Evolutionary conservation across 2,797 vertebrate genomes (phyloP).

Genomic region (Paratrypauchen microcephalus): DNA sequence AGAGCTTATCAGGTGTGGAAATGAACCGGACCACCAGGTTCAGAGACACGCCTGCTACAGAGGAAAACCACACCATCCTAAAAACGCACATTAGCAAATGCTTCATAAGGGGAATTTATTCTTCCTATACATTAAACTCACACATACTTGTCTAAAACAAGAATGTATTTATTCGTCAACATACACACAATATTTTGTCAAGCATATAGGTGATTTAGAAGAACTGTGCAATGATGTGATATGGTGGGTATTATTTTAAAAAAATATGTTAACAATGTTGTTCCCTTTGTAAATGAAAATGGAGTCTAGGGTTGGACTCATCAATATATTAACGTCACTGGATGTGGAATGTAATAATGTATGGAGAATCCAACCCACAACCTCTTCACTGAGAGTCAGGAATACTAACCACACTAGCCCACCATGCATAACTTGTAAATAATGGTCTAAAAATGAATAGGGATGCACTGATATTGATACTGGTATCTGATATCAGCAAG

Average conservation of each 20-base stretch:
- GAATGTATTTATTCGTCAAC: background rate
- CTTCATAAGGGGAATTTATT: background rate
- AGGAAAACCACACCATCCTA: constrained; percentile 40
- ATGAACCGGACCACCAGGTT: constrained; percentile 63
- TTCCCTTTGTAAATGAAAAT: too few species aligned
- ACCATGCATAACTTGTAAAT: background rate
- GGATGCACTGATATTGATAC: too few species aligned
- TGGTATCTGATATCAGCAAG: too few species aligned
- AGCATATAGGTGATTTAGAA: too few species aligned
- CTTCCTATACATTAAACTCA: background rate
- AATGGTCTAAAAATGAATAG: constrained; percentile 5
- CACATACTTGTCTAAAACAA: background rate
- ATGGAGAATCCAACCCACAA: background rate
- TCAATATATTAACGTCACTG: background rate
- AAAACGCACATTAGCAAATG: constrained; percentile 11
- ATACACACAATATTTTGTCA: too few species aligned
- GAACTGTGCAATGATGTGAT: too few species aligned
- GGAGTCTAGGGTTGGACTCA: too few species aligned
- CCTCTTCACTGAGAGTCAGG: background rate
- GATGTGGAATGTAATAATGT: background rate
- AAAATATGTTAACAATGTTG: too few species aligned
- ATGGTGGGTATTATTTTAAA: too few species aligned
- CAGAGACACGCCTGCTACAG: constrained; percentile 43
- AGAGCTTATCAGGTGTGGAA: constrained; percentile 71
- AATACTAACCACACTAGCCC: background rate